Conservation (phyloP, 92 coral and sea anemone genomes). For the Zoanthus sansibaricus region DNA sequence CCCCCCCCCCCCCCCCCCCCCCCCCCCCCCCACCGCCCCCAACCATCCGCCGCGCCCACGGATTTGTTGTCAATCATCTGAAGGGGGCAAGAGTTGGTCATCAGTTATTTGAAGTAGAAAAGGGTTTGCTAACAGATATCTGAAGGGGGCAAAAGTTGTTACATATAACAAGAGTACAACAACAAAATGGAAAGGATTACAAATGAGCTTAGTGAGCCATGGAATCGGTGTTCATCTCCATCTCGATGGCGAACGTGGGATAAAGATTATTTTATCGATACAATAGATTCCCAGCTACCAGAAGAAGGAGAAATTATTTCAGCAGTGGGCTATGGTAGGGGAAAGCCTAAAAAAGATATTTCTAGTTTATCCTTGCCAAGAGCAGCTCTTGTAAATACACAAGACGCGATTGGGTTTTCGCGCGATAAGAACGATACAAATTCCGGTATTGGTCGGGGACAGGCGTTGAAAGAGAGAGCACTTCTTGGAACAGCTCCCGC, state of each 20-base stretch:
- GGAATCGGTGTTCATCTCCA: no score
- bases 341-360: constrained; percentile 63
- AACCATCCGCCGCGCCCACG: no score
- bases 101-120: no score
- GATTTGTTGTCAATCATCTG: no score
- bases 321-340: constrained; percentile 70
- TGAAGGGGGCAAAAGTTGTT: no score
- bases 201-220: no score
- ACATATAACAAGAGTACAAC: no score
- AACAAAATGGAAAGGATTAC: no score
- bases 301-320: constrained; percentile 69
- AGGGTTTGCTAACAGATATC: no score
- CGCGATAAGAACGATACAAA: not conserved
- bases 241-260: constrained; percentile 76
- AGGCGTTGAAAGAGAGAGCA: constrained; percentile 68
- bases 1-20: no score
- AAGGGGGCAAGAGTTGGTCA: no score
- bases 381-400: constrained; percentile 58
- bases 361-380: constrained; percentile 57
- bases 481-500: constrained; percentile 62
- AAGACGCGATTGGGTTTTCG: not conserved
- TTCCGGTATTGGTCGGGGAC: constrained; percentile 47
- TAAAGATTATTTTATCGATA: constrained; percentile 61
- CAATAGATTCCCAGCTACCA: constrained; percentile 54
- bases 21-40: no score